phyloP scores from a whole-genome alignment of 2,797 vertebrate genomes.

The Garrulus glandarius region DNA sequence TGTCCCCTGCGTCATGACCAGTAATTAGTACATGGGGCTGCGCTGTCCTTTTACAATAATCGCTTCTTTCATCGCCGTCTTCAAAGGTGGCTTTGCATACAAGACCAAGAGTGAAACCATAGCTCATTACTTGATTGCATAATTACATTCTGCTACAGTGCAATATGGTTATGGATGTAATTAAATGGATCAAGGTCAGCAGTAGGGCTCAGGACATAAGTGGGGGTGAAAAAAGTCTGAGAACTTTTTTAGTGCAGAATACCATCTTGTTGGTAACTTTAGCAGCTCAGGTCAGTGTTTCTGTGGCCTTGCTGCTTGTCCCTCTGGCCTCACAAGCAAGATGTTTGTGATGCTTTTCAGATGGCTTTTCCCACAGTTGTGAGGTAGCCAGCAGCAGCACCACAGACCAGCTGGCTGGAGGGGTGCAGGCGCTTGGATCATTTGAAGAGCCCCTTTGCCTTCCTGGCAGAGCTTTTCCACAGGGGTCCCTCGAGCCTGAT shows the following conservation, averaged over 20 bases:
- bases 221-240: background rate
- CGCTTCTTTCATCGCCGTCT: background rate
- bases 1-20: background rate
- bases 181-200: constrained; percentile 60
- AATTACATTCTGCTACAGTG: constrained; percentile 54
- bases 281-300: background rate
- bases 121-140: constrained; percentile 58
- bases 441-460: background rate
- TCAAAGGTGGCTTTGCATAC: constrained; percentile 35
- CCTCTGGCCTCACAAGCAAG: background rate
- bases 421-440: fast-evolving
- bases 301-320: background rate
- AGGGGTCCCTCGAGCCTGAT: background rate
- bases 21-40: background rate
- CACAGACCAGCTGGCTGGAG: background rate
- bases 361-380: background rate
- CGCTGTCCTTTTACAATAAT: background rate
- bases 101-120: constrained; percentile 36
- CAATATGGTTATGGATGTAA: constrained; percentile 49
- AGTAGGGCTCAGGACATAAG: constrained; percentile 18
- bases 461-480: background rate
- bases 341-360: background rate
- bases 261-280: background rate
- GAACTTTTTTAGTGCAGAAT: background rate
- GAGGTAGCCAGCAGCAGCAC: background rate